Conservation (phyloP, 2,797 vertebrate genomes). For the Paramormyrops hopkinsi region DNA sequence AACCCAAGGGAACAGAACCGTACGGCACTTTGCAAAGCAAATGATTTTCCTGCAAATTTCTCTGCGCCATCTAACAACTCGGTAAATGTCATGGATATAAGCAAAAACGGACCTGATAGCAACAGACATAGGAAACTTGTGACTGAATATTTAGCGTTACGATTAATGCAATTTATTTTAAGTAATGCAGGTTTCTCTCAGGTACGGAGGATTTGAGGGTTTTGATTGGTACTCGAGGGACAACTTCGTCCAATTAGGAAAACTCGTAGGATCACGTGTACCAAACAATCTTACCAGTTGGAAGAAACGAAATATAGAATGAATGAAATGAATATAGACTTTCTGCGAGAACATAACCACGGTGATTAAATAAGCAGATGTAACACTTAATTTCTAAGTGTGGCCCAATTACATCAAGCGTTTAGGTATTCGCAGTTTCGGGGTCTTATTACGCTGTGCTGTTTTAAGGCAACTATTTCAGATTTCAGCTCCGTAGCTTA, state of each 20-base stretch:
- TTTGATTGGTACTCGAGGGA: not conserved
- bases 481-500: not conserved
- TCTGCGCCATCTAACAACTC: not conserved
- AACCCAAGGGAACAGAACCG: not conserved
- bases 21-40: not conserved
- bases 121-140: not conserved
- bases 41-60: not conserved
- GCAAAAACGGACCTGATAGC: not conserved
- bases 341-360: not conserved
- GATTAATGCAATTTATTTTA: not conserved
- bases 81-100: not conserved
- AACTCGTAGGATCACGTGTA: not conserved
- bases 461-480: not conserved
- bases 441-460: not conserved
- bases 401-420: not conserved
- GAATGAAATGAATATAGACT: not conserved
- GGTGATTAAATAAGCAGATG: constrained; percentile 1
- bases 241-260: not conserved
- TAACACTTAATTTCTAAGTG: not conserved
- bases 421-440: not conserved
- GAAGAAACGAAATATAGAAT: not conserved
- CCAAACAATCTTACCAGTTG: not conserved
- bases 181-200: not conserved
- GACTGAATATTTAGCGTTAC: not conserved
- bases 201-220: not conserved